phyloP scores from a whole-genome alignment of 2,888 invertebrate species.

The Drymonia ruficornis region DNA sequence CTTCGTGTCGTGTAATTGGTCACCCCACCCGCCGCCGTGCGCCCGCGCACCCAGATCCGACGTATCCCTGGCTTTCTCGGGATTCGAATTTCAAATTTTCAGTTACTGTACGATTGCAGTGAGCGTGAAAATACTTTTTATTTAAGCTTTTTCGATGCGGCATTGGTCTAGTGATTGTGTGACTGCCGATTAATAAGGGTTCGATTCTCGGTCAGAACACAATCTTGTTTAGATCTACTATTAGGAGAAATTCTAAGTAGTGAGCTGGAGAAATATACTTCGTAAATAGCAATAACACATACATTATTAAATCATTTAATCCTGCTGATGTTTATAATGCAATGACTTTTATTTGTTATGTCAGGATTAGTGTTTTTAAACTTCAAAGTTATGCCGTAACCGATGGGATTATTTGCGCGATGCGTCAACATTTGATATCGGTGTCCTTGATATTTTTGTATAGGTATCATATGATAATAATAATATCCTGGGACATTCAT shows the following conservation, averaged over 20 bases:
- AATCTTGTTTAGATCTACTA: too few relatives aligned
- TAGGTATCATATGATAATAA: too few relatives aligned
- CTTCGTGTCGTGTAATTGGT: constrained; percentile 11
- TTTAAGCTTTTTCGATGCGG: constrained; percentile 25
- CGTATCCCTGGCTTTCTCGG: constrained; percentile 68
- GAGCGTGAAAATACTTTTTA: constrained; percentile 58
- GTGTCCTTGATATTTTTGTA: neutral
- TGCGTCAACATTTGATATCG: neutral
- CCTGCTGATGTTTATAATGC: constrained; percentile 24
- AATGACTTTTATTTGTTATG: constrained; percentile 1
- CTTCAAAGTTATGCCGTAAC: constrained; percentile 1
- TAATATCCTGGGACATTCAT: too few relatives aligned
- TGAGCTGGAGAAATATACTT: too few relatives aligned
- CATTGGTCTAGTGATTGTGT: too few relatives aligned
- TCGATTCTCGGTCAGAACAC: too few relatives aligned
- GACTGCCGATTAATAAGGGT: constrained; percentile 27
- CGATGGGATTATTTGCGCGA: constrained; percentile 1
- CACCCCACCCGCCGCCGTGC: constrained; percentile 32
- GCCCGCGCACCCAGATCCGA: constrained; percentile 47
- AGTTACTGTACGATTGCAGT: constrained; percentile 67
- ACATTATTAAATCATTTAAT: constrained; percentile 19
- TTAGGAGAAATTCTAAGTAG: too few relatives aligned
- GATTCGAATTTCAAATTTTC: constrained; percentile 83
- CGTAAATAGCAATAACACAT: too few relatives aligned
- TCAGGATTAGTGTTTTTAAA: constrained; percentile 19